Conservation (phyloP, 2,888 invertebrate species). For the Allacma fusca region DNA sequence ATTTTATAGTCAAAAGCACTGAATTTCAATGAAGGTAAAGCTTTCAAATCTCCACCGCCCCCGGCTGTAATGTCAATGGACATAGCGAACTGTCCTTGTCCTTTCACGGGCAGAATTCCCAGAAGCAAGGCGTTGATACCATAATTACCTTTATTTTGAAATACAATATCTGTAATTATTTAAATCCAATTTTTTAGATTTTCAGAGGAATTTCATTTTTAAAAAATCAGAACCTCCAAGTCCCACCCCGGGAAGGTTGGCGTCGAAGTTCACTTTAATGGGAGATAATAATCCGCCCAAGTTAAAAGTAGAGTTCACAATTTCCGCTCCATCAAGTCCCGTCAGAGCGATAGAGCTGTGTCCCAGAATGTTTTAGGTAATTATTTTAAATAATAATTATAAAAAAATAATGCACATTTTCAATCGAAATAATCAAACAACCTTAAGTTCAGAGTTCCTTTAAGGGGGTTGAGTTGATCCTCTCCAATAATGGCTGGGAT, state of each 20-base stretch:
- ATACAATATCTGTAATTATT: too few relatives aligned
- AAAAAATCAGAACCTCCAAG: not conserved
- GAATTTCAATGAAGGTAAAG: slow-evolving; percentile 20
- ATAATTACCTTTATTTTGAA: slow-evolving; percentile 31
- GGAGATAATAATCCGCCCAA: not conserved
- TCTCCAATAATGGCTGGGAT: not conserved
- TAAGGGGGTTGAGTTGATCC: not conserved
- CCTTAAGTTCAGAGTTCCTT: not conserved
- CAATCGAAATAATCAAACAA: too few relatives aligned
- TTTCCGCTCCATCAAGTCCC: slow-evolving; percentile 16
- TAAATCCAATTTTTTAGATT: too few relatives aligned
- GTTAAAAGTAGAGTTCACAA: not conserved
- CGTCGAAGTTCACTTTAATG: not conserved
- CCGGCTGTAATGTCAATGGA: not conserved
- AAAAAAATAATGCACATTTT: too few relatives aligned
- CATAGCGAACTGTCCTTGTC: slow-evolving; percentile 37
- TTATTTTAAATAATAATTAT: not conserved
- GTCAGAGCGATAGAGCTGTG: not conserved
- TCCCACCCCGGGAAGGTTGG: not conserved
- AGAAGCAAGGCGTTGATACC: slow-evolving; percentile 18
- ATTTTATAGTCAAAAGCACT: not conserved
- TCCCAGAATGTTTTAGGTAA: not conserved
- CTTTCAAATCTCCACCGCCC: slow-evolving; percentile 28
- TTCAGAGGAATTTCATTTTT: too few relatives aligned
- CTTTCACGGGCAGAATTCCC: slow-evolving; percentile 38